phyloP scores from a whole-genome alignment of 2,113 vertebrate genomes.

The Pterocles burchelli region DNA sequence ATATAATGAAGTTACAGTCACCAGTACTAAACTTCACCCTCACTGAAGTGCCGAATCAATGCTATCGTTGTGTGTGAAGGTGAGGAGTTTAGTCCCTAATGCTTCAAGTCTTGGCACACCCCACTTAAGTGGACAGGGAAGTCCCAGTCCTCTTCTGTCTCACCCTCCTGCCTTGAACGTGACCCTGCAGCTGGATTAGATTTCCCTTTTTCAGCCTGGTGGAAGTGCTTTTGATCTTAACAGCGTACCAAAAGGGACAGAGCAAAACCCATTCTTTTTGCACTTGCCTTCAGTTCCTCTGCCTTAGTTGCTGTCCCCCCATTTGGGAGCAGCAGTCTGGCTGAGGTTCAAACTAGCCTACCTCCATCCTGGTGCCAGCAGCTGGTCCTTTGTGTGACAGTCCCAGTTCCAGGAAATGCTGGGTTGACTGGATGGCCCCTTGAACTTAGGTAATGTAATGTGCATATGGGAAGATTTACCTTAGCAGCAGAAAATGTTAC shows the following conservation, averaged over 20 bases:
- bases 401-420: not conserved
- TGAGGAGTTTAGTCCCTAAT: not conserved
- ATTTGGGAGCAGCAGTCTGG: not conserved
- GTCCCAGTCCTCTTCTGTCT: not conserved
- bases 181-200: not conserved
- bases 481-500: not conserved
- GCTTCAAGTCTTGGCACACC: not conserved
- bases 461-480: not conserved
- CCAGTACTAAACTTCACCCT: not conserved
- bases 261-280: not conserved
- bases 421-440: not conserved
- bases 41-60: not conserved
- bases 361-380: not conserved
- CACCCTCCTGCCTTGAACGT: not conserved
- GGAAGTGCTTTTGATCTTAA: not conserved
- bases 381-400: not conserved
- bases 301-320: not conserved
- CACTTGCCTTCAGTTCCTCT: not conserved
- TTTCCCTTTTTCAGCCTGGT: not conserved
- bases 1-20: not conserved
- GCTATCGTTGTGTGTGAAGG: not conserved
- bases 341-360: not conserved
- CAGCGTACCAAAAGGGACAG: not conserved
- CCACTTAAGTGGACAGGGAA: not conserved
- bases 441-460: rapidly evolving